Evolutionary conservation across 2,797 vertebrate species (phyloP).

Genomic region (Catamblyrhynchus diadema): DNA sequence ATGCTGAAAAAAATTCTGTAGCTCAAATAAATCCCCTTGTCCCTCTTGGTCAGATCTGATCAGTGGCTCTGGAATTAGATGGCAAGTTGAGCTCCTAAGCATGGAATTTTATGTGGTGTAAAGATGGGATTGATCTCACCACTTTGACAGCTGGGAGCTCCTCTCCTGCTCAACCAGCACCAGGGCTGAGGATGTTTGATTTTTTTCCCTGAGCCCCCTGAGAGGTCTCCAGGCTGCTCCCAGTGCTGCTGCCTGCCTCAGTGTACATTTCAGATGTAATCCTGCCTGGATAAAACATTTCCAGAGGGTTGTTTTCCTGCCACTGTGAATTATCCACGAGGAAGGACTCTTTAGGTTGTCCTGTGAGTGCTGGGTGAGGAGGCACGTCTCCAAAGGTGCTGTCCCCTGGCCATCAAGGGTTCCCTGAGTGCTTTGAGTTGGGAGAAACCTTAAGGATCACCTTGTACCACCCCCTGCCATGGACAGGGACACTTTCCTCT

Average conservation of each 20-base stretch:
- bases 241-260: neutral
- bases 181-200: no score
- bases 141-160: neutral
- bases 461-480: neutral
- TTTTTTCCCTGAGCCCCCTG: neutral
- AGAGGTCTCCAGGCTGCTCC: neutral
- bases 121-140: neutral
- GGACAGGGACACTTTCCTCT: neutral
- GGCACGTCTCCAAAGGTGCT: neutral
- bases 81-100: neutral
- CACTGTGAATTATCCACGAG: neutral
- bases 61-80: neutral
- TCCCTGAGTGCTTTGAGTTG: neutral
- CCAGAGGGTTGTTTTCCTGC: neutral
- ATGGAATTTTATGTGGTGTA: accelerated
- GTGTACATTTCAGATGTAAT: neutral
- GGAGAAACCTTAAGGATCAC: neutral
- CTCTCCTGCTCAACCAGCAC: neutral
- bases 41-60: neutral
- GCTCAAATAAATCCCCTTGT: no score
- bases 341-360: neutral
- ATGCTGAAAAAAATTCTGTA: neutral
- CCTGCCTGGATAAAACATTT: neutral
- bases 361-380: neutral
- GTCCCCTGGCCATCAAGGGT: neutral